Base-by-base conservation (phyloP, 1,140 invertebrate species). In the Amphibalanus amphitrite region DNA sequence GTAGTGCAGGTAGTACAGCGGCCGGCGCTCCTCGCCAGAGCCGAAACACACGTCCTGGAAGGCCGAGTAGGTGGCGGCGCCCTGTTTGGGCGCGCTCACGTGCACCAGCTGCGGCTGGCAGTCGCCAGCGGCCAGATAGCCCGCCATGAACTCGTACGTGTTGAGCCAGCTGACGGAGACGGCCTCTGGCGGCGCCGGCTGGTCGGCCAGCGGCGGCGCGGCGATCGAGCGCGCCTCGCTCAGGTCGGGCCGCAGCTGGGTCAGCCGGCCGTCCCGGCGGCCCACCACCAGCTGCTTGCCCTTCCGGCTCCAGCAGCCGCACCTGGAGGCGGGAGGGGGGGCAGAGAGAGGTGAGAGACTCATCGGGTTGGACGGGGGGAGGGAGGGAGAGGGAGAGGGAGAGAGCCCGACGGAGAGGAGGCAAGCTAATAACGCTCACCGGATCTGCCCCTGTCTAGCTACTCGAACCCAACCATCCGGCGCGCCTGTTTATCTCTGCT, bases 261-360 rank as follows among this genome's bases (percentile, higher is more conserved):
- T 85, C 26, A 95, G 79, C 38, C 84, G 85, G 0, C 91, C 92
- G 81, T 88, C 84, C 71, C 77, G 82, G 75, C 87, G 87, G 1
- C 91, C 92, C 15, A 91, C 86, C 26, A 92, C 89, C 20, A 95
- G 80, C 78, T 95, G 92, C 78, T 95, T 95, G 26, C 90, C 93
- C 84, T 92, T 95, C 1, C 76, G 90, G 85, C 91, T 93, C 92
- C 92, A 95, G 77, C 88, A 90, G 64, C 91, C 80, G 76, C 86
- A 89, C 75, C 85, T 87, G 33, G n/a, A n/a, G n/a, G n/a, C n/a
- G n/a, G n/a, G n/a, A n/a, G n/a, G n/a, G n/a, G n/a, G n/a, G n/a
- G n/a, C n/a, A n/a, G n/a, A n/a, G n/a, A n/a, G n/a, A n/a, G n/a
- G n/a, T n/a, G n/a, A n/a, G n/a, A n/a, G n/a, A n/a, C n/a, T n/a